Base-by-base conservation (phyloP, 2,797 vertebrate genomes). In the Periparus ater region DNA sequence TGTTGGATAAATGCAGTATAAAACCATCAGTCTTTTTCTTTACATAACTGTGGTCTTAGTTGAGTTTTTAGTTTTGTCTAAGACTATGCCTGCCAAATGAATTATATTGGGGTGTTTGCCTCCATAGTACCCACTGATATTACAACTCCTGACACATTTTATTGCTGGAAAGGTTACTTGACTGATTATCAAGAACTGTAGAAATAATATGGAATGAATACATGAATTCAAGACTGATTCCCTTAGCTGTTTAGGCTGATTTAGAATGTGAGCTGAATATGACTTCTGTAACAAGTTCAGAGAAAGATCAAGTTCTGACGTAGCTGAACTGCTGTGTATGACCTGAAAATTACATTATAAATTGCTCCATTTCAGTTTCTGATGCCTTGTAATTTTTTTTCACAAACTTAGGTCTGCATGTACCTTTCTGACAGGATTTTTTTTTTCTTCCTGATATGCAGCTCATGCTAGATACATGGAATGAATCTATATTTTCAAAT, bases 401-500 rank as follows among this genome's bases (percentile, higher is more conserved):
- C 48, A 73, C 42, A 45, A 72, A 53, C 32, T 47, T 42, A 62
- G 5, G 6, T 88, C 17, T 91, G 9, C 4, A 0, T 85, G 30
- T 89, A 68, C 50, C 63, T 94, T 80, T 80, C 93, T 91, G 80
- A 96, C 80, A 79, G 15, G 7, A 11, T 67, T 23, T 91, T 88
- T 74, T 45, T 85, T 50, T 73, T 34, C 54, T 85, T 88, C 21
- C 51, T 85, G 38, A 68, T 88, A 70, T 51, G 25, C 96, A 99
- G 99, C 98, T 99, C 75, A 99, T 99, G 99, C 97, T 99, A 95
- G 99, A 99, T 97, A 99, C 99, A 0, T 99, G 99, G 99, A 99
- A 99, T 91, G 99, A 99, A 96, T 99, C 99, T 66, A 99, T 99
- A 97, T 99, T 99, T 98, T 99, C 99, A 95, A 99, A 99, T 97